Evolutionary conservation across 2,888 invertebrate species (phyloP).

Genomic region (Leptinotarsa peninsularis): DNA sequence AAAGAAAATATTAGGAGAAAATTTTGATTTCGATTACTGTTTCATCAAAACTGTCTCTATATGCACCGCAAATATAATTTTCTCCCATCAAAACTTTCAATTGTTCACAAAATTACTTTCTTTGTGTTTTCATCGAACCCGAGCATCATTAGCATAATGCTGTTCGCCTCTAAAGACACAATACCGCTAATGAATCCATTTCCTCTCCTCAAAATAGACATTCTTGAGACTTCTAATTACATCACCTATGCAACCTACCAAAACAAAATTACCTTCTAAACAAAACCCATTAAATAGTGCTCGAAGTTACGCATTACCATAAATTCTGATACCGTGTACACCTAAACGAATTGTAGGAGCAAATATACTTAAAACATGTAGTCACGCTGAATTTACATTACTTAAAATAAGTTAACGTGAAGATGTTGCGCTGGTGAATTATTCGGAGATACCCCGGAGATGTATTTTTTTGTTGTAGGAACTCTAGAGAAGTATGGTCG

Average conservation of each 20-base stretch:
- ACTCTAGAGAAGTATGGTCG: not conserved
- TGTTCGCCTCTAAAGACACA: not conserved
- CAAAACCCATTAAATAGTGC: constrained; percentile 29
- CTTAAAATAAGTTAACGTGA: constrained; percentile 47
- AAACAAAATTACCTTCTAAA: constrained; percentile 32
- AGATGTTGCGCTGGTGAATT: constrained; percentile 45
- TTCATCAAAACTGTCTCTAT: too few species aligned
- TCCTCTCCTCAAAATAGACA: constrained; percentile 11
- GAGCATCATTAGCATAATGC: constrained; percentile 10
- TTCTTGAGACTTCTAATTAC: constrained; percentile 14
- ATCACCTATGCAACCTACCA: constrained; percentile 20
- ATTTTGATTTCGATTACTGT: too few species aligned
- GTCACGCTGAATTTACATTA: constrained; percentile 48
- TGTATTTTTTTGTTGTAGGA: constrained; percentile 26
- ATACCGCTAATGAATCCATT: constrained; percentile 13
- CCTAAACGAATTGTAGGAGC: constrained; percentile 33
- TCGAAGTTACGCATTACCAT: constrained; percentile 34
- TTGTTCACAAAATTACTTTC: too few species aligned
- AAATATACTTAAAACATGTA: constrained; percentile 47
- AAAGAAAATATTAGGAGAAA: too few species aligned
- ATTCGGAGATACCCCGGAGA: constrained; percentile 37
- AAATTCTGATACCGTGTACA: constrained; percentile 34
- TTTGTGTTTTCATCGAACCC: not conserved
- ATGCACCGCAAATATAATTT: too few species aligned
- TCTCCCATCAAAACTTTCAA: too few species aligned